A percentile compares a stretch with the other conserved stretches of the same genome.
phyloP scores from a whole-genome alignment of 2,797 vertebrate species.

The Sciurus carolinensis region DNA sequence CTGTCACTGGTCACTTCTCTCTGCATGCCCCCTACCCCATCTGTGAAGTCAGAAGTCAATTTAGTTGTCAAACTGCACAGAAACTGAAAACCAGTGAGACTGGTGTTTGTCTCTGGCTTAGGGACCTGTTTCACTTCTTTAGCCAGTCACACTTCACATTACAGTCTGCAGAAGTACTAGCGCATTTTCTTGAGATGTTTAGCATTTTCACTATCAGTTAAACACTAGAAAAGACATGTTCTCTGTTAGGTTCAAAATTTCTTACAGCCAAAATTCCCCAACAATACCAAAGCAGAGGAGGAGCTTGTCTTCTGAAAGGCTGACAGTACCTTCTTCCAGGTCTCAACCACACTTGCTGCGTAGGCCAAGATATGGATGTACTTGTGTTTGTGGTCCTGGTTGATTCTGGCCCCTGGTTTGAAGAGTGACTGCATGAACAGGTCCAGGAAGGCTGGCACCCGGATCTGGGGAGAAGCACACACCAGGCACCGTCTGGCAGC shows the following conservation, averaged over 20 bases:
- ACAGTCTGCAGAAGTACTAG: neutral
- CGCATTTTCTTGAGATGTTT: neutral
- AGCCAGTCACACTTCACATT: neutral
- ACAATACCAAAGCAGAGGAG: neutral
- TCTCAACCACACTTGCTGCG: conserved; percentile 98
- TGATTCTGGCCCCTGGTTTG: conserved; percentile 98
- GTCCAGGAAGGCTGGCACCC: conserved; percentile 98
- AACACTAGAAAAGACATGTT: neutral
- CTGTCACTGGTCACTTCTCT: neutral
- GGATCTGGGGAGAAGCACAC: conserved; percentile 88
- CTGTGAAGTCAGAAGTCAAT: neutral
- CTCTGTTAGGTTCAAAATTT: neutral
- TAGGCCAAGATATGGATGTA: conserved; percentile 99
- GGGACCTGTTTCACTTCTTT: neutral
- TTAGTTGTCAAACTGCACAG: neutral
- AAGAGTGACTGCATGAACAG: conserved; percentile 99
- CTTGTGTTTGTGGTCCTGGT: conserved; percentile 99
- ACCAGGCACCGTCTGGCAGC: neutral
- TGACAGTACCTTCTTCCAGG: conserved; percentile 96
- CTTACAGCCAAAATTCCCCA: neutral
- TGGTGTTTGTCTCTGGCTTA: neutral
- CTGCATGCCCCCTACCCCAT: neutral
- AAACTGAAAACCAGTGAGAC: neutral
- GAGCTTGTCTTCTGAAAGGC: neutral
- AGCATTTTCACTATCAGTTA: neutral